Conservation (phyloP, 1,140 invertebrate genomes). For the Ephestia elutella region DNA sequence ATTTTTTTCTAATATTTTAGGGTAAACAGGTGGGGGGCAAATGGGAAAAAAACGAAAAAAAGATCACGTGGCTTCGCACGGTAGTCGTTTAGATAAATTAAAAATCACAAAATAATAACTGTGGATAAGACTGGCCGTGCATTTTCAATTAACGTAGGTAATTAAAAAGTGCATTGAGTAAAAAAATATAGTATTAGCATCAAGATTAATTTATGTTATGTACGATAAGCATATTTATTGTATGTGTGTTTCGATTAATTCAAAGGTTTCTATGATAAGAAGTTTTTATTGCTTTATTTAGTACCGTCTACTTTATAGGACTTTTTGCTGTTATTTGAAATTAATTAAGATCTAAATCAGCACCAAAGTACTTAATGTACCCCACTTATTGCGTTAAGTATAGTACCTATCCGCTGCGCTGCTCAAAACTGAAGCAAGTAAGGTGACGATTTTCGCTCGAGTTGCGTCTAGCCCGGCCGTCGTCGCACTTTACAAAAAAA, state of each 20-base stretch:
- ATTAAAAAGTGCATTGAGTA: constrained; percentile 47
- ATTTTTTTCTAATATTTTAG: too few species aligned
- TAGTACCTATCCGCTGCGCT: too few species aligned
- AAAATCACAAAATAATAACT: neutral
- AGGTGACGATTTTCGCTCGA: too few species aligned
- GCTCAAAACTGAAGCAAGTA: too few species aligned
- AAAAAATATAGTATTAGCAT: constrained; percentile 55
- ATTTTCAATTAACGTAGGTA: constrained; percentile 52
- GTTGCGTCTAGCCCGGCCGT: too few species aligned
- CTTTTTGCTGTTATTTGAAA: constrained; percentile 4
- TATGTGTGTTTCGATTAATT: constrained; percentile 41
- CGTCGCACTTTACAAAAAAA: too few species aligned
- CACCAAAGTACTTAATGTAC: neutral
- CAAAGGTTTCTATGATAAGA: constrained; percentile 20
- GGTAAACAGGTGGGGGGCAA: too few species aligned
- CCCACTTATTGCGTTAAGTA: too few species aligned
- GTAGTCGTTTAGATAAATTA: neutral
- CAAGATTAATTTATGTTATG: constrained; percentile 49
- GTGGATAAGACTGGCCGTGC: neutral
- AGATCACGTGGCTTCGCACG: neutral
- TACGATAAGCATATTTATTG: constrained; percentile 53
- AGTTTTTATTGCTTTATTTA: constrained; percentile 13
- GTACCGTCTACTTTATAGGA: constrained; percentile 1
- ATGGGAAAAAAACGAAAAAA: too few species aligned
- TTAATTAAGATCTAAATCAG: neutral